A percentile compares a stretch with the other conserved stretches of the same genome.
These are phyloP conservation scores for Hemitrygon akajei DNA, from an alignment of 2,797 vertebrate genomes.

Conservation along the genomic window DNA sequence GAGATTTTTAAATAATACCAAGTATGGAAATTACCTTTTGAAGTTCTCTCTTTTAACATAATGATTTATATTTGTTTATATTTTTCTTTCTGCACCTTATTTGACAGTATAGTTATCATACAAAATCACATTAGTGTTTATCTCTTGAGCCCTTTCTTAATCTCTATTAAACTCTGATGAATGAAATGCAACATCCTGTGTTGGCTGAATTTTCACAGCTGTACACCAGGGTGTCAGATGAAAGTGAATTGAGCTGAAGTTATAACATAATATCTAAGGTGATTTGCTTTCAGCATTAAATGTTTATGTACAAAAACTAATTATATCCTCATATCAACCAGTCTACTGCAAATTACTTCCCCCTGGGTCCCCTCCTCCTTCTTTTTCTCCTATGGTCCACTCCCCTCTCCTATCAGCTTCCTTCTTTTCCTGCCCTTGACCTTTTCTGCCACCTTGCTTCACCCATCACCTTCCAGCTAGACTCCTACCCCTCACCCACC, in stretches of 20 bases:
- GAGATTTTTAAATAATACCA: neutral
- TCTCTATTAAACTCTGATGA: neutral
- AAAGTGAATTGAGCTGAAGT: neutral
- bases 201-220: neutral
- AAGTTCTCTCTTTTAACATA: neutral
- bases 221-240: neutral
- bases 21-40: neutral
- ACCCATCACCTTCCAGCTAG: too few relatives aligned
- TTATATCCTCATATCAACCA: neutral
- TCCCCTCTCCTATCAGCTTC: too few relatives aligned
- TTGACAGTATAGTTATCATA: too few relatives aligned
- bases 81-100: neutral
- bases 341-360: neutral
- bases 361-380: too few relatives aligned
- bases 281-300: neutral
- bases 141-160: neutral
- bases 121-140: neutral
- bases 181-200: neutral
- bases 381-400: too few relatives aligned
- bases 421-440: too few relatives aligned
- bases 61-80: neutral
- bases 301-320: neutral
- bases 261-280: too few relatives aligned
- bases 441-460: too few relatives aligned
- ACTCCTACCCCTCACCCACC: too few relatives aligned